Base-by-base conservation (phyloP, 2,888 invertebrate species). In the Melieria crassipennis region DNA sequence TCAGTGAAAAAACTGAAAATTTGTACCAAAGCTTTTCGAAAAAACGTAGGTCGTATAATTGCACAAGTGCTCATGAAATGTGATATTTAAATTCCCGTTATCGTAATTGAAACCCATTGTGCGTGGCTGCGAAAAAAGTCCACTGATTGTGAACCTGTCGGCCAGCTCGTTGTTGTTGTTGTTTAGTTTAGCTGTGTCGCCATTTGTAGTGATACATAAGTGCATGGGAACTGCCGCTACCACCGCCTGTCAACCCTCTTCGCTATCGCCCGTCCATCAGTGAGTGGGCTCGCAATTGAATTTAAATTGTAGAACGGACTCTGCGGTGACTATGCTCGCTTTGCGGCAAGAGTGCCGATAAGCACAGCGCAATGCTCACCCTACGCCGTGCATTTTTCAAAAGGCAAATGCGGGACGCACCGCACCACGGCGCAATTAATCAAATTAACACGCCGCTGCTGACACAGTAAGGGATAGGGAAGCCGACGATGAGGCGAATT, bases 41-140 rank as follows among this genome's bases (percentile, higher is more conserved):
- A 52, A 13, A n/a, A 52, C 10, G 52, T 30, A 7, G 52, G 11
- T 5, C 52, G 10, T 52, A 9, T 52, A 52, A 52, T 52, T 52
- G 52, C 13, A 52, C 52, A 52, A 52, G 52, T 52, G 52, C 13
- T 13, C 13, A 13, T 52, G 52, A 52, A 52, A 52, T 52, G 10
- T 13, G 52, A 52, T 52, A 52, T 52, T 65, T 56, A 42, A 56
- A 52, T 55, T 50, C 13, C 16, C 30, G 45, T 42, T 57, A 66
- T 47, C 50, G 75, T 74, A 75, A 73, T 75, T 75, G 73, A 75
- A 75, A 74, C 75, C 70, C 68, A 57, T 64, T 65, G 55, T 68
- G 63, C 30, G 69, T 70, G 30, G 72, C 70, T 71, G 66, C 11
- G 52, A 52, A n/a, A 52, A 65, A 65, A 6, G 42, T 11, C 73